Evolutionary conservation across 2,888 invertebrate genomes (phyloP), one percentile per base, ranked within the genome.

Genomic region (Terebella lapidaria): DNA sequence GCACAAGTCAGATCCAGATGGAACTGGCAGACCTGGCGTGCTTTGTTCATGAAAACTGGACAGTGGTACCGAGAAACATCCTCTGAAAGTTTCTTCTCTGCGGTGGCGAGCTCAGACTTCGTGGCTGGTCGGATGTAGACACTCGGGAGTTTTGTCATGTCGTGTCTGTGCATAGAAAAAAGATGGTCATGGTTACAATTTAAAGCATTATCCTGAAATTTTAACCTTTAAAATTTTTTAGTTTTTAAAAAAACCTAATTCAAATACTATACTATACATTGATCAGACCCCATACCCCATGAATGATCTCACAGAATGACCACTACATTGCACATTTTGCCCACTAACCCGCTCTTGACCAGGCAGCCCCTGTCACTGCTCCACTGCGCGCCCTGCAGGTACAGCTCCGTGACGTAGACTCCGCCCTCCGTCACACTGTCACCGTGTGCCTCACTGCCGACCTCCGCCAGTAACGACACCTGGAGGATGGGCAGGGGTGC

Each of bases 31-130:
- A 75, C 72, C 61, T 77, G 75, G 2, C 77, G 71, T 56, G 75
- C 73, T 69, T 70, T 74, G 63, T 77, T 77, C 68, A 76, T 74
- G 65, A 67, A 78, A 15, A 77, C 70, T 25, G 78, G 77, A 56
- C 77, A 74, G 29, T 70, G 57, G 54, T 73, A 76, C 20, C 63
- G 57, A 10, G 30, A 10, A 1, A 24, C 52, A 2, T 27, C 42
- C n/a, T 29, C 49, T n/a, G n/a, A n/a, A n/a, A n/a, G n/a, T n/a
- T n/a, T n/a, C n/a, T 18, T 46, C 18, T 53, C 56, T 4, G 26
- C 52, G 4, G 4, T 18, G 18, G 10, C 35, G 10, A 18, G 35
- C 35, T 10, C 18, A 18, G 35, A 35, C 10, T 10, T 18, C 35
- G 18, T 18, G 10, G 18, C 35, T 18, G 35, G 35, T 18, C 18